A percentile compares a stretch with the other conserved stretches of the same genome.
These are phyloP conservation scores for Apaloderma vittatum DNA, from an alignment of 2,113 vertebrate genomes.

Conservation along the genomic window DNA sequence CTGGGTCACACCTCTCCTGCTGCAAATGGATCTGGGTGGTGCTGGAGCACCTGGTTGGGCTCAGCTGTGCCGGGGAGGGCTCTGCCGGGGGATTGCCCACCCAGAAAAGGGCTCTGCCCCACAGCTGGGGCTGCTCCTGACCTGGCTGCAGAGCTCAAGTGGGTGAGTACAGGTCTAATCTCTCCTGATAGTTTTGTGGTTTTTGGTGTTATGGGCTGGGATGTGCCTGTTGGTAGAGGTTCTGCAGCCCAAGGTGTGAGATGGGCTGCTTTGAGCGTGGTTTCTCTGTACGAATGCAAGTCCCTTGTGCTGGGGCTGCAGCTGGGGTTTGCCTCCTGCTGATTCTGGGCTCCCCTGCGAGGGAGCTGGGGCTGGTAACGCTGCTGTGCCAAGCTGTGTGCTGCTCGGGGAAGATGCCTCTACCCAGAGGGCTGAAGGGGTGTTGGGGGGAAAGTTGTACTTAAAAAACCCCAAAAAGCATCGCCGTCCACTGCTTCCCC, in stretches of 20 bases:
- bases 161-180: not conserved
- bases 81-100: not conserved
- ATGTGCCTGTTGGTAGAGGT: not conserved
- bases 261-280: fast-evolving
- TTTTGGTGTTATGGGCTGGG: not conserved
- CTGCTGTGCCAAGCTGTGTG: not conserved
- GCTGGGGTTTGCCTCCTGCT: not conserved
- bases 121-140: fast-evolving
- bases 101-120: not conserved
- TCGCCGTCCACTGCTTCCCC: fast-evolving
- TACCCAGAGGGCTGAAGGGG: not conserved
- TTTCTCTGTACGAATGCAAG: fast-evolving
- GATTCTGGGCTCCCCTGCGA: fast-evolving
- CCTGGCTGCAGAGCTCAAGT: fast-evolving
- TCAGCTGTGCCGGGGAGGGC: not conserved
- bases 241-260: not conserved
- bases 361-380: not conserved
- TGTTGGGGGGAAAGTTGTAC: too few species aligned
- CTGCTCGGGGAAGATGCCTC: not conserved
- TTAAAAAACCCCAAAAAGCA: not conserved
- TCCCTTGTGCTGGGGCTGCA: not conserved
- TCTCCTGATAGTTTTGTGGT: fast-evolving
- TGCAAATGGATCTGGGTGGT: fast-evolving
- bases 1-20: fast-evolving
- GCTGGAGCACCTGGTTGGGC: fast-evolving